These are phyloP conservation scores for Chrysomallon squamiferum DNA, from an alignment of 1,140 invertebrate species.

Conservation along the genomic window DNA sequence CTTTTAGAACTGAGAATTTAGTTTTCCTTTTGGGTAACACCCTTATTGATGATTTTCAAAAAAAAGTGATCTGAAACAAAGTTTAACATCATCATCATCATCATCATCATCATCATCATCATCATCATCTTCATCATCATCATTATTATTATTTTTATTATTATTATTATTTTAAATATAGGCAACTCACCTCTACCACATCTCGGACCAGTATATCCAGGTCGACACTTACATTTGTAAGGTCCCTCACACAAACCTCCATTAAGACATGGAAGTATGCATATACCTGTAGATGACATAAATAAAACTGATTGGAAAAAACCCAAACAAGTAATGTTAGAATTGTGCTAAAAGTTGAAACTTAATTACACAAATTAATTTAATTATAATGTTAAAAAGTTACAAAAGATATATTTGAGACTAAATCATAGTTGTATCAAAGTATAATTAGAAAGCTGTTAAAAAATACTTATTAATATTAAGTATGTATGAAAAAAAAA, in stretches of 20 bases:
- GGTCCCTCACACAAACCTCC: slow-evolving; percentile 59
- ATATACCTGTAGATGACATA: slow-evolving; percentile 34
- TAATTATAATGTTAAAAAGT: neutral
- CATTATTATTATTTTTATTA: no score
- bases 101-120: no score
- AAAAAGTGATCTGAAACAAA: no score
- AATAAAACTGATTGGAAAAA: neutral
- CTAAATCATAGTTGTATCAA: neutral
- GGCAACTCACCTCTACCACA: slow-evolving; percentile 49
- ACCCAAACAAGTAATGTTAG: neutral
- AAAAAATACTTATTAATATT: neutral
- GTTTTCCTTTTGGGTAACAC: neutral
- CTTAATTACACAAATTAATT: neutral
- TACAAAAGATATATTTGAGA: neutral
- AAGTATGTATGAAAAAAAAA: no score
- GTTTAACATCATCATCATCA: no score
- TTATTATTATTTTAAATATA: no score
- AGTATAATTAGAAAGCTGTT: neutral
- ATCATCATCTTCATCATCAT: no score
- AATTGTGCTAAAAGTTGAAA: neutral
- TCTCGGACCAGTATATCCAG: slow-evolving; percentile 55
- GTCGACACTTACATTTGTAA: slow-evolving; percentile 58
- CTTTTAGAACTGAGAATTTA: neutral
- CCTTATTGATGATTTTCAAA: no score
- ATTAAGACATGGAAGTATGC: slow-evolving; percentile 61